Evolutionary conservation across 2,797 vertebrate genomes (phyloP), one percentile per base, ranked within the genome.

Genomic region (Helicolenus hilgendorfi): DNA sequence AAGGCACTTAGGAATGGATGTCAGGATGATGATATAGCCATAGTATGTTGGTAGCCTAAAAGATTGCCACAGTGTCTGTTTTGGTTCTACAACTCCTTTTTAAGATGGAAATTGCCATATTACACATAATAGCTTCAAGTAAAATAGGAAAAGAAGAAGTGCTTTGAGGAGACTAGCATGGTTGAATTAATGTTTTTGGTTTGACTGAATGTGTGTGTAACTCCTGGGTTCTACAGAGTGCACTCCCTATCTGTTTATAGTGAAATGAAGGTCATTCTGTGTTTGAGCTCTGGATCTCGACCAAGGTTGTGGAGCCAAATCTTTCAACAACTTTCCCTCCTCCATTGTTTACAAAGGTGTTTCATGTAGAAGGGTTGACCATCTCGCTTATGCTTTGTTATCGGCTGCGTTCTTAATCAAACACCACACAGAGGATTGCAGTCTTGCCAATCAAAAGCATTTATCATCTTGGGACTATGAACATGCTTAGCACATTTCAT

Each of bases 201-300:
- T 45, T 45, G 41, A 45, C 41, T 18, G 6, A 18, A 45, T 1
- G 2, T 18, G 41, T 45, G 41, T 45, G 15, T 45, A 45, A 45
- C 15, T 45, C 15, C 41, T 45, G 41, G 3, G 29, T 29, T 29
- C 29, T 29, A 29, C 29, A 29, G 9, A 27, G 20, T 20, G 22
- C 11, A 31, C n/a, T 77, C 15, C 6, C 5, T 24, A 1, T 24
- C 18, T 20, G 38, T 82, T 72, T 56, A 56, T 38, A 24, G 72
- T 64, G 10, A 80, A 56, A 13, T 77, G 14, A 83, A 83, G 80
- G 84, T 67, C 63, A 22, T 73, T 71, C 24, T 71, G 49, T 56
- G 64, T 89, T 84, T 67, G 45, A 83, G 24, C n/a, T 41, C 31
- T 41, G 20, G 24, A 45, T 77, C 49, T 35, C 73, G 20, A 80